Base-by-base conservation (phyloP, 2,888 invertebrate genomes). In the Pseudococcus longispinus region DNA sequence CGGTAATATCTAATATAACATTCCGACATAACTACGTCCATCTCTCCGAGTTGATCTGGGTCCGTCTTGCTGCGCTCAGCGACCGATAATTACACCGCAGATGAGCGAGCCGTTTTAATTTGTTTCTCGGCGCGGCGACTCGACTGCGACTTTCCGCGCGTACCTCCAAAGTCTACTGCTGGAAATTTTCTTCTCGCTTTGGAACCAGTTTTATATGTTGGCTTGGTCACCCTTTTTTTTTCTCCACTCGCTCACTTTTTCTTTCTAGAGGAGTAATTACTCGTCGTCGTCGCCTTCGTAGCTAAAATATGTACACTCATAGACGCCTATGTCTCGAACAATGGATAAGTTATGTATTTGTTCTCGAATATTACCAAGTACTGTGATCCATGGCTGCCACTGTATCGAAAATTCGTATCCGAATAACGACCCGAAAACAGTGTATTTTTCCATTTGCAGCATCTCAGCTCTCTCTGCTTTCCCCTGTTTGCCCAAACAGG, bases 1-100 rank as follows among this genome's bases (percentile, higher is more conserved):
- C 8, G 23, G 60, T 60, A 60, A 60, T 60, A 60, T 60, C 23
- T 60, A 60, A 60, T 60, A 60, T 60, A 60, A 60, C 60, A 60
- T 60, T 60, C 60, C 60, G 23, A 60, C 60, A 60, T 60, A 60
- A 60, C 60, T 60, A 60, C 23, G 60, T 60, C 60, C 60, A 60
- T 23, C 23, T 60, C 60, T 60, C 15, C 44, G 15, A 6, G 60
- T 60, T 23, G 60, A 23, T 60, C 23, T 6, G 60, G 11, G 60
- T 60, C 60, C 23, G 11, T 23, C 60, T 23, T 23, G 11, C 23
- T 13, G 55, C 46, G n/a, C 60, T 60, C 20, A 20, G 8, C 60
- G 23, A 23, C 20, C 23, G 60, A 60, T 60, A 60, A 60, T 60
- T 60, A 60, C 60, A 60, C 23, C 60, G 20, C 60, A 60, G 37